phyloP scores from a whole-genome alignment of 2,888 invertebrate genomes.

The Ceraclea dissimilis region DNA sequence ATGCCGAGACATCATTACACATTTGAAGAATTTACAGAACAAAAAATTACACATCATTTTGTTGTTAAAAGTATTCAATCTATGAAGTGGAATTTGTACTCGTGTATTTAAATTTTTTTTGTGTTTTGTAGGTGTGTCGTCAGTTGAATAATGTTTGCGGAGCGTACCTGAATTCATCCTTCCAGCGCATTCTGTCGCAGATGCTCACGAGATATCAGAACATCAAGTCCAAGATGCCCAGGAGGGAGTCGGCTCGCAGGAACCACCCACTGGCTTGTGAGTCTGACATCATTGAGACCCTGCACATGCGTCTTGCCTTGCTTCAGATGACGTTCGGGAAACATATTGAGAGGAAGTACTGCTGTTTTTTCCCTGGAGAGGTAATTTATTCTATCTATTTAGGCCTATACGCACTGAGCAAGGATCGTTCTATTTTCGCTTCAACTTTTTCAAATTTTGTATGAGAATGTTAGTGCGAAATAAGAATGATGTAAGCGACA shows the following conservation, averaged over 20 bases:
- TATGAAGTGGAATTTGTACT: too few species aligned
- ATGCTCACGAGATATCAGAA: constrained; percentile 78
- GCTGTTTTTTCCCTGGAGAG: constrained; percentile 93
- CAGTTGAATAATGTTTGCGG: constrained; percentile 75
- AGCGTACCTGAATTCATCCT: constrained; percentile 73
- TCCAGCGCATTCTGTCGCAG: constrained; percentile 76
- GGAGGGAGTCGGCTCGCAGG: constrained; percentile 82
- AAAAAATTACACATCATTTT: too few species aligned
- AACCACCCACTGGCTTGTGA: constrained; percentile 87
- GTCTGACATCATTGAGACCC: constrained; percentile 86
- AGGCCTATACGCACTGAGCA: too few species aligned
- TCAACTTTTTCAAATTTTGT: too few species aligned
- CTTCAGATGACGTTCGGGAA: constrained; percentile 93
- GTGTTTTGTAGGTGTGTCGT: constrained; percentile 62
- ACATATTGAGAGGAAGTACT: constrained; percentile 87
- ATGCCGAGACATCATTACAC: too few species aligned
- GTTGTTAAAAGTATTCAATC: too few species aligned
- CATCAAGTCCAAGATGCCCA: constrained; percentile 86
- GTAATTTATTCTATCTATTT: constrained; percentile 42
- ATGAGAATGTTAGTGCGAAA: too few species aligned
- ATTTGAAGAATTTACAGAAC: too few species aligned
- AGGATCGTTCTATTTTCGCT: too few species aligned
- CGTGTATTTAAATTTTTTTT: too few species aligned
- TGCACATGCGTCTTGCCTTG: constrained; percentile 85
- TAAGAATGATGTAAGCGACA: too few species aligned